These are phyloP conservation scores for Zeugodacus cucurbitae DNA, from an alignment of 1,140 invertebrate genomes.

Conservation along the genomic window DNA sequence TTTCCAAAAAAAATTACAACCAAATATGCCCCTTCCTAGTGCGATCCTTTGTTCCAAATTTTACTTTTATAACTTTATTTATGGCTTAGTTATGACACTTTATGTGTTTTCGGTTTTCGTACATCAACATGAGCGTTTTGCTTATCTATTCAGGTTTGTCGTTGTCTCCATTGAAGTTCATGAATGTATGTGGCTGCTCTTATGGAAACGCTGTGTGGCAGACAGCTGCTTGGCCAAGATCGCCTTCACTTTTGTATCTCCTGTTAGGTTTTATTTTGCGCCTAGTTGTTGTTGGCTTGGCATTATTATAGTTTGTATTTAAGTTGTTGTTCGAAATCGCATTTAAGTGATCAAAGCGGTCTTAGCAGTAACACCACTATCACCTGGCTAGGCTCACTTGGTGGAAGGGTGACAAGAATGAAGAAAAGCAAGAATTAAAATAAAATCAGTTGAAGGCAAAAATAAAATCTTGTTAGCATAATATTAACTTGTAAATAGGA, in stretches of 20 bases:
- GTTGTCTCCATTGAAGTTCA: neutral
- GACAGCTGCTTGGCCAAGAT: neutral
- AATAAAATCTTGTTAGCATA: slow-evolving; percentile 61
- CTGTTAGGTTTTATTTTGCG: neutral
- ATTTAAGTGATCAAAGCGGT: neutral
- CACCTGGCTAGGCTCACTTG: neutral
- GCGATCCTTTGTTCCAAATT: too few relatives aligned
- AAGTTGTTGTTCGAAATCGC: neutral
- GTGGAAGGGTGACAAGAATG: neutral
- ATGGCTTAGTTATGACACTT: too few relatives aligned
- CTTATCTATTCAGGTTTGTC: slow-evolving; percentile 30
- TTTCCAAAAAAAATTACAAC: too few relatives aligned
- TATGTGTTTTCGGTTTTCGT: too few relatives aligned
- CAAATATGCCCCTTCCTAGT: too few relatives aligned
- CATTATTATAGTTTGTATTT: neutral
- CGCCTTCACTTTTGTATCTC: neutral
- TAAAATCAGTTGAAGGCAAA: neutral
- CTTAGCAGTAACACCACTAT: neutral
- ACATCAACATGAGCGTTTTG: slow-evolving; percentile 34
- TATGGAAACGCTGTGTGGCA: neutral
- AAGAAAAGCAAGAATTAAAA: too few relatives aligned
- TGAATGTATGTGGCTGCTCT: neutral
- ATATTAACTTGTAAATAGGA: slow-evolving; percentile 66
- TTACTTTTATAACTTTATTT: too few relatives aligned
- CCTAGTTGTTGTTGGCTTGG: neutral